phyloP scores from a whole-genome alignment of 1,140 invertebrate species.

The Calephelis nemesis region DNA sequence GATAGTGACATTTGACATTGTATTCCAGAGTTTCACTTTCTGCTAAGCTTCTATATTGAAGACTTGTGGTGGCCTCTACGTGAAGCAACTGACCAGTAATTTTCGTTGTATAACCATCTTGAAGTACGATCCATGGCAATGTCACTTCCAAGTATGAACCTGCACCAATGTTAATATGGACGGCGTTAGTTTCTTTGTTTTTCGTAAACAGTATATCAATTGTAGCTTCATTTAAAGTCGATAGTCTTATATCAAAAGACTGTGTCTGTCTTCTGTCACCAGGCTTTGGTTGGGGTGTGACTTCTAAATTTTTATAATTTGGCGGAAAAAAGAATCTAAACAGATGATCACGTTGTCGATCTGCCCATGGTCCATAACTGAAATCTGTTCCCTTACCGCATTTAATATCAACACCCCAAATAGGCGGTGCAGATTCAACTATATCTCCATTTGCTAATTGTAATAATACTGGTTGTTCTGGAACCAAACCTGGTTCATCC shows the following conservation, averaged over 20 bases:
- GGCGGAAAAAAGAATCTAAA: conserved; percentile 98
- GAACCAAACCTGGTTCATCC: conserved; percentile 95
- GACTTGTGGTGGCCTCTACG: conserved; percentile 95
- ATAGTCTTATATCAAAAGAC: conserved; percentile 94
- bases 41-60: conserved; percentile 93
- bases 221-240: conserved; percentile 94
- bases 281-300: conserved; percentile 88
- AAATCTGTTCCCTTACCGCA: conserved; percentile 98
- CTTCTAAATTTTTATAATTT: conserved; percentile 88
- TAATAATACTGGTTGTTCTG: conserved; percentile 93
- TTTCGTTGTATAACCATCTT: conserved; percentile 93
- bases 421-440: conserved; percentile 93
- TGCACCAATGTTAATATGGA: conserved; percentile 95
- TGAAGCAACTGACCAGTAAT: conserved; percentile 95
- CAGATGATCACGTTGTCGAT: conserved; percentile 95
- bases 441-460: conserved; percentile 95
- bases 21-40: conserved; percentile 98
- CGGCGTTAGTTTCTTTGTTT: conserved; percentile 97
- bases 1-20: conserved; percentile 92
- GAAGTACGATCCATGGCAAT: conserved; percentile 94
- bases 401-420: conserved; percentile 97
- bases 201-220: conserved; percentile 98
- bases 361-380: conserved; percentile 99
- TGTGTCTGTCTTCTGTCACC: conserved; percentile 93
- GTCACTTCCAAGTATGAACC: conserved; percentile 97